Base-by-base conservation (phyloP, 2,888 invertebrate genomes). In the Dysmachus trigonus region DNA sequence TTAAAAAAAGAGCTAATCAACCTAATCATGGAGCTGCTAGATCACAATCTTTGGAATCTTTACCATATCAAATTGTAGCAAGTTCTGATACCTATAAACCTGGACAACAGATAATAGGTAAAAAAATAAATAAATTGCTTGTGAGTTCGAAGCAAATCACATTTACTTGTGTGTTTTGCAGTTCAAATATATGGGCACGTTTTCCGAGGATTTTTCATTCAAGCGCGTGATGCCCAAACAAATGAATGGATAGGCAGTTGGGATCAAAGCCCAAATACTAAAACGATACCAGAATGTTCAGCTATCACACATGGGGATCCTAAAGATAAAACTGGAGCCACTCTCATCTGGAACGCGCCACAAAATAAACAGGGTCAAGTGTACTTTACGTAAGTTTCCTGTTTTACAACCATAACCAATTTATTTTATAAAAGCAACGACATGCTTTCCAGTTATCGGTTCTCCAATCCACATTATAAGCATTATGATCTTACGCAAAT, bases 201-300 rank as follows among this genome's bases (percentile, higher is more conserved):
- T 0, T 96, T 97, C 92, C 95, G 96, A 89, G 96, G 97, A n/a
- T 97, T 96, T 93, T 96, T 97, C 91, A 92, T 97, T 74, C 97
- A 97, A 92, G 96, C 96, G 0, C 94, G 96, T 62, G 96, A 96
- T 89, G 94, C 93, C 10, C 93, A 94, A 87, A 94, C 94, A 0
- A 94, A 96, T 90, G 93, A 95, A 87, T 97, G 96, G 96, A 93
- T 96, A 76, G 96, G 96, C 2, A 92, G 94, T 62, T 96, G 96
- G 95, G 93, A 94, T 87, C 94, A 94, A 88, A 94, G 95, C 0
- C 94, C 95, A 0, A 96, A 96, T 90, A 96, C 96, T 2, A 96
- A 95, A 88, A 93, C 94, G 3, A 95, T 96, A 89, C 95, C 96
- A 0, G 96, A 96, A 91, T 97, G 96, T 90, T 94, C 96, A 76